Evolutionary conservation across 2,797 vertebrate species (phyloP), one percentile per base, ranked within the genome.

Genomic region (Danio aesculapii): DNA sequence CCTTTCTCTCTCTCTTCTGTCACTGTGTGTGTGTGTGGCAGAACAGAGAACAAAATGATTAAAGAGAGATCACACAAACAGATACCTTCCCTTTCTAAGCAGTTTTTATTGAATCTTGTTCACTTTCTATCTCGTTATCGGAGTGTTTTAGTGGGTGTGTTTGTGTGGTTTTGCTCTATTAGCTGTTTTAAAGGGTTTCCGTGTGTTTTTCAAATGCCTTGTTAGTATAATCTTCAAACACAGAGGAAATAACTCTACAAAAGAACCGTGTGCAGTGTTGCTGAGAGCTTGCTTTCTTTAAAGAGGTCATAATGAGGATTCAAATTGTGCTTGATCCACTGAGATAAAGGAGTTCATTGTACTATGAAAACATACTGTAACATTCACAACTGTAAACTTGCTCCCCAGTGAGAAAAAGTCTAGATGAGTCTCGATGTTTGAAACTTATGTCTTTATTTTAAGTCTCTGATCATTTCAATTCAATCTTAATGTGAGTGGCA

Each of bases 21-120:
- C 76, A 70, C 74, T 46, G 57, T 53, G 47, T 30, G 57, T 53
- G 47, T 30, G 75, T 77, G 59, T 75, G 73, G 49, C 46, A 53
- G 46, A 66, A 75, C 71, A 68, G 12, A 62, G 64, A 75, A 50
- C 17, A 71, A 55, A 83, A 70, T 78, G 49, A 77, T 63, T 83
- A 70, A 77, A 69, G 50, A 12, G 57, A 49, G 43, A 72, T 62
- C 58, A 47, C 67, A 70, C 21, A 47, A 59, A 66, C 52, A 71
- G 66, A 46, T 72, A 55, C 47, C 44, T 21, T 72, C 14, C 66
- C 58, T 72, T 53, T 72, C 58, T 43, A 9, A 19, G 52, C n/a
- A 57, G 14, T 16, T 66, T 67, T 50, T 71, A 52, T 62, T 63
- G 49, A 63, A 79, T 79, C 9, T 10, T 44, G 41, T 72, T 63